phyloP scores from a whole-genome alignment of 64 coral and sea anemone genomes.

The Pocillopora verrucosa region DNA sequence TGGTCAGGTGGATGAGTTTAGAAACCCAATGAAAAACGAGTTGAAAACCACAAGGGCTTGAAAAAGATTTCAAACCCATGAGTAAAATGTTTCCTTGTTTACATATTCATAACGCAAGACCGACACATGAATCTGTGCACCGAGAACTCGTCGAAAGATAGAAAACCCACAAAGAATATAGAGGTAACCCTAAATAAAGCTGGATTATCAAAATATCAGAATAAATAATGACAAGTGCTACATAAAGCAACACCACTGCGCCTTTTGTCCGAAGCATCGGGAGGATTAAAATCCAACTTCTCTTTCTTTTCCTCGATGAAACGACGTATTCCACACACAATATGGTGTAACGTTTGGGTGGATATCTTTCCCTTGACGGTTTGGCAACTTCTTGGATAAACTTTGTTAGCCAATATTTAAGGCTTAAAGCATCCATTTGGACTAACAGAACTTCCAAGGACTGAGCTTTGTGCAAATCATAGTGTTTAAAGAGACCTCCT shows the following conservation, averaged over 20 bases:
- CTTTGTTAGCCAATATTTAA: conserved; percentile 11
- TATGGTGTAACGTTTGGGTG: neutral
- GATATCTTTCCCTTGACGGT: conserved; percentile 11
- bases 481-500: conserved; percentile 10
- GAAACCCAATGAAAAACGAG: too few species aligned
- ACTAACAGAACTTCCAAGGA: neutral
- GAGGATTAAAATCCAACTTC: neutral
- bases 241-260: neutral
- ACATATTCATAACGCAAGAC: too few species aligned
- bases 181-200: too few species aligned
- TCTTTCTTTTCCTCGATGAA: neutral
- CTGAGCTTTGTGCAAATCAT: neutral
- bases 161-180: too few species aligned
- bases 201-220: too few species aligned
- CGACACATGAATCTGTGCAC: too few species aligned
- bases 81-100: too few species aligned
- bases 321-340: conserved; percentile 4
- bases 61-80: too few species aligned
- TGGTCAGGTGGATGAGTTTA: too few species aligned
- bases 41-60: too few species aligned
- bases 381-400: conserved; percentile 37
- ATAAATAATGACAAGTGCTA: too few species aligned
- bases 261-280: conserved; percentile 12
- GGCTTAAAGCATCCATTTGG: conserved; percentile 13
- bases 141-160: too few species aligned